Evolutionary conservation across 1,140 invertebrate species (phyloP).

Genomic region (Drusus annulatus): DNA sequence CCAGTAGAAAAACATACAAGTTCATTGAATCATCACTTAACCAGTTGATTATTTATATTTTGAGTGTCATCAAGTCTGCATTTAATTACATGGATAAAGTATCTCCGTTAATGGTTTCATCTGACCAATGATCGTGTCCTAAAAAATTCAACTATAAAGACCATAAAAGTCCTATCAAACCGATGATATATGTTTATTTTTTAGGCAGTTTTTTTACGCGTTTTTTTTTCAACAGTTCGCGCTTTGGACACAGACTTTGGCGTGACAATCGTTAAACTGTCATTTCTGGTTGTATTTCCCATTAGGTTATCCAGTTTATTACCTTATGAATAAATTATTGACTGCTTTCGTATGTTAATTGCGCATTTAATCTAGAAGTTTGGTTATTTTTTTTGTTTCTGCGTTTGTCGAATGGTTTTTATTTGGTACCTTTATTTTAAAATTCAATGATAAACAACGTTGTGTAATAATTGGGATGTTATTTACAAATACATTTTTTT

Average conservation of each 20-base stretch:
- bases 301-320: conserved; percentile 10
- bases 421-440: background rate
- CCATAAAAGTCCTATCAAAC: conserved; percentile 7
- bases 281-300: conserved; percentile 3
- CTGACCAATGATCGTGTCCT: too few relatives aligned
- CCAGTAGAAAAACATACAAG: too few relatives aligned
- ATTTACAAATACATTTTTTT: too few relatives aligned
- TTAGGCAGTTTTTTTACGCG: background rate
- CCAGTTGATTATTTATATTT: too few relatives aligned
- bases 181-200: background rate
- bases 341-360: conserved; percentile 15
- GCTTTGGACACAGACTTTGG: background rate
- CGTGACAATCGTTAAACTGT: conserved; percentile 15
- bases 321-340: conserved; percentile 23
- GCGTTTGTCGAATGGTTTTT: background rate
- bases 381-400: conserved; percentile 8
- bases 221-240: background rate
- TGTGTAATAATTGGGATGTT: background rate
- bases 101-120: too few relatives aligned
- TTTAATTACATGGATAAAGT: too few relatives aligned
- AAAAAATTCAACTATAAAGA: too few relatives aligned
- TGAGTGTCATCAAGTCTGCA: too few relatives aligned
- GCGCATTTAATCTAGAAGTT: conserved; percentile 17
- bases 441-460: conserved; percentile 14
- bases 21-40: too few relatives aligned